Base-by-base conservation (phyloP, 2,888 invertebrate genomes). In the Tetragnatha montana region DNA sequence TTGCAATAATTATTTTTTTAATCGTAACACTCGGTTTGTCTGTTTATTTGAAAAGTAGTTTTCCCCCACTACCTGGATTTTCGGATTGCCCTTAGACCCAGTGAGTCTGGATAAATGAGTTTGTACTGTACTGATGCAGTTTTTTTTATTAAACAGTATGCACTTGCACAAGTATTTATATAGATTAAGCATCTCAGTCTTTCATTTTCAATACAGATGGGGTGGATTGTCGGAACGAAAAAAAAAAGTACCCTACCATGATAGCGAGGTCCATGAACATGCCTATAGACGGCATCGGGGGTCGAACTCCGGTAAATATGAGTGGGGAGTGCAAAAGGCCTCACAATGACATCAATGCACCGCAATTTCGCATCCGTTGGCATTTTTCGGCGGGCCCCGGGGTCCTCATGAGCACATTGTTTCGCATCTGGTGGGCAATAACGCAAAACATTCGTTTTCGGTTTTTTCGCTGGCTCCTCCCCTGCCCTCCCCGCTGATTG, bases 281-380 rank as follows among this genome's bases (percentile, higher is more conserved):
- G 76, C 73, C 88, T 82, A 49, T 83, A 73, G 14, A 79, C 21
- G 50, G 51, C 83, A 83, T 88, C 88, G 49, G 82, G 71, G 8
- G 88, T 81, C 10, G 88, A 60, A 60, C 73, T 74, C 69, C 88
- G 51, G 47, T 79, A 83, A 60, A 82, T 51, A 60, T 88, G 88
- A 19, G 88, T 71, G 17, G 88, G 82, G 21, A 88, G 51, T 14
- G 87, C 51, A 71, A 87, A 87, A 35, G 88, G 88, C 19, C 88
- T 82, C 22, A 82, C 82, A 71, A 88, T 88, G 83, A 88, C 88
- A 60, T 88, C 88, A 68, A 88, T 83, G 73, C 88, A 88, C 6
- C 88, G 79, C 8, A 88, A n/a, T 49, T 83, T 88, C 47, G 79
- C 88, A 83, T 88, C 88, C 22, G 88, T 83, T 19, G 83, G 88